A percentile compares a stretch with the other conserved stretches of the same genome.
These are phyloP conservation scores for Leptinotarsa juncta DNA, from an alignment of 2,888 invertebrate species.

Conservation along the genomic window DNA sequence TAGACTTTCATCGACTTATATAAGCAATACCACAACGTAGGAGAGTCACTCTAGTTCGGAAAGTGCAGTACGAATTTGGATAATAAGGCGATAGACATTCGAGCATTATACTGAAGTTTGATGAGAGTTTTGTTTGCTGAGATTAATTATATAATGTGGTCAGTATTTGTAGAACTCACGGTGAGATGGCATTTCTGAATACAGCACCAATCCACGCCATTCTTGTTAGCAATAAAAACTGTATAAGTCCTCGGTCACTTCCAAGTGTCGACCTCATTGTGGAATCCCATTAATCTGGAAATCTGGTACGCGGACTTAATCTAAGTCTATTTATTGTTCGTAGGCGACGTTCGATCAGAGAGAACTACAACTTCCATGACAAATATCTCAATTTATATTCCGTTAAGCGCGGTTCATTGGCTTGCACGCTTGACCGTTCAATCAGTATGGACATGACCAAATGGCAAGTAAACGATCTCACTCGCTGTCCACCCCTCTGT, in stretches of 20 bases:
- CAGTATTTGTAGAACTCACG: too few species aligned
- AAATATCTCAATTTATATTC: slow-evolving; percentile 62
- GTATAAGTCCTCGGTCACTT: not conserved
- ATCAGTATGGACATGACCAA: slow-evolving; percentile 53
- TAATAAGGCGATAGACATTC: too few species aligned
- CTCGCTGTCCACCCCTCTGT: slow-evolving; percentile 40
- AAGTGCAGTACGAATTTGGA: too few species aligned
- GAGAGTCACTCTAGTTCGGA: too few species aligned
- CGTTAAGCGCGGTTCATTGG: slow-evolving; percentile 56
- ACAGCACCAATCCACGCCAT: too few species aligned
- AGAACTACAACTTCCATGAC: slow-evolving; percentile 44
- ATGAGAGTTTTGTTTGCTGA: too few species aligned
- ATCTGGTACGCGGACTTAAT: not conserved
- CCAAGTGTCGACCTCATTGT: not conserved
- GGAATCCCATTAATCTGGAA: slow-evolving; percentile 12
- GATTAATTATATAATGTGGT: too few species aligned
- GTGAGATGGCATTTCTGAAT: too few species aligned
- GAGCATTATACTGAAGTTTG: too few species aligned
- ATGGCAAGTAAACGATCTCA: slow-evolving; percentile 49
- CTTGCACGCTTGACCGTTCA: slow-evolving; percentile 55
- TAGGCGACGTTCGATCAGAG: slow-evolving; percentile 26
- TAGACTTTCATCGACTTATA: too few species aligned
- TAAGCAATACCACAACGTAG: too few species aligned
- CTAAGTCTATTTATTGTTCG: slow-evolving; percentile 9
- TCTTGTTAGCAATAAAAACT: too few species aligned